Evolutionary conservation across 64 coral and sea anemone species (phyloP), one percentile per base, ranked within the genome.

Genomic region (Pachyseris speciosa): DNA sequence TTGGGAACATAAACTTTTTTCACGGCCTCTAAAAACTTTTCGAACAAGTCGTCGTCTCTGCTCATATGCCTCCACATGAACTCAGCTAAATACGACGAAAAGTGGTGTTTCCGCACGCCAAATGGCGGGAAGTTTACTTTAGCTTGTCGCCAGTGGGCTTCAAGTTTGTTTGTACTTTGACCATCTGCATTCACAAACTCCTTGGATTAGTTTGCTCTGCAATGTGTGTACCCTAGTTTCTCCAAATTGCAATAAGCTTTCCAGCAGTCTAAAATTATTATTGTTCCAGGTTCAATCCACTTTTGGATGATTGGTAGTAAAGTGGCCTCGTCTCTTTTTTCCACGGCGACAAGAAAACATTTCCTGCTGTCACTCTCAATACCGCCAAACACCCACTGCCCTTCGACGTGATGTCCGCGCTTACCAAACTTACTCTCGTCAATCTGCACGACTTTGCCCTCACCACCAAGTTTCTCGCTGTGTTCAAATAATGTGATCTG

Each of bases 371-470:
- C n/a, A n/a, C n/a, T n/a, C n/a, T n/a, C n/a, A n/a, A n/a, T n/a
- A n/a, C n/a, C n/a, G n/a, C n/a, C n/a, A n/a, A n/a, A n/a, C n/a
- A n/a, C n/a, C n/a, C n/a, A n/a, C n/a, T n/a, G n/a, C n/a, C n/a
- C n/a, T n/a, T n/a, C n/a, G n/a, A n/a, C n/a, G n/a, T 83, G 79
- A 63, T 83, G 34, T 26, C 59, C 59, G 5, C 79, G 5, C 59
- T 83, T 83, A 2, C 79, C 79, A 65, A 83, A 83, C 31, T 61
- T 59, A 63, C 52, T 83, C 33, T 86, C 84, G 41, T 86, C 84
- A 70, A 86, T 86, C 31, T 86, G 84, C 16, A 86, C 32, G 29
- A 28, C 25, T 19, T 86, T 69, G 16, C 84, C 84, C 28, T 41
- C 34, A 0, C 84, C 84, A 0, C 84, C 84, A 22, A 86, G 4